phyloP scores from a whole-genome alignment of 1,140 invertebrate genomes.

The Goniozus legneri region DNA sequence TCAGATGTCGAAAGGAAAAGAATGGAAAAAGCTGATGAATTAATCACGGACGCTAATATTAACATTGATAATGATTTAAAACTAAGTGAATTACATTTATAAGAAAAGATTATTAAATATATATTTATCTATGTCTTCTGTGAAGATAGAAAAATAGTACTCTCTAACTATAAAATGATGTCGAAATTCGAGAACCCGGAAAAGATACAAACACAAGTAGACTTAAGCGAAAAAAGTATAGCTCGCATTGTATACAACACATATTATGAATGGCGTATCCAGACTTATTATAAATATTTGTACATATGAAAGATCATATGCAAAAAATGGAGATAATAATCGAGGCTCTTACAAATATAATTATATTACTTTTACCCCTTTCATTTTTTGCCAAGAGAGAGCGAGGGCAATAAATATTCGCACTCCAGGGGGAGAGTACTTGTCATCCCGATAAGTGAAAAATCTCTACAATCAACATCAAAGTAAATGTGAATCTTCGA shows the following conservation, averaged over 20 bases:
- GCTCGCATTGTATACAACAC: constrained; percentile 36
- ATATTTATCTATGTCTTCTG: constrained; percentile 62
- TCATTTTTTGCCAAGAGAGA: too few species aligned
- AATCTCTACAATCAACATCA: too few species aligned
- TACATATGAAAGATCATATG: too few species aligned
- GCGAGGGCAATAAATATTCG: too few species aligned
- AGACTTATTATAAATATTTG: constrained; percentile 40
- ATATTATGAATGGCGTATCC: constrained; percentile 25
- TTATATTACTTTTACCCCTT: too few species aligned
- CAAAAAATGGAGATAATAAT: too few species aligned
- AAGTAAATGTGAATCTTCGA: too few species aligned
- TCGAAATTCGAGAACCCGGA: constrained; percentile 37
- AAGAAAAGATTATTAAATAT: constrained; percentile 58
- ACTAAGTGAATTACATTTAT: constrained; percentile 56
- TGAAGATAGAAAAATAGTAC: constrained; percentile 60
- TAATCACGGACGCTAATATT: constrained; percentile 55
- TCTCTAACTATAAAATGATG: constrained; percentile 55
- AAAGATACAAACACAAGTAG: constrained; percentile 42
- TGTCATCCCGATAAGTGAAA: too few species aligned
- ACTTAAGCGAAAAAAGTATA: constrained; percentile 28
- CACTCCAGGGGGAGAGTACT: too few species aligned
- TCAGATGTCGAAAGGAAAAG: constrained; percentile 28
- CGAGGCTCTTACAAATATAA: too few species aligned
- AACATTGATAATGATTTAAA: constrained; percentile 55
- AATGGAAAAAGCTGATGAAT: constrained; percentile 47